These are phyloP conservation scores for Halocynthia roretzi DNA, from an alignment of 23 tunicate genomes.

Conservation along the genomic window DNA sequence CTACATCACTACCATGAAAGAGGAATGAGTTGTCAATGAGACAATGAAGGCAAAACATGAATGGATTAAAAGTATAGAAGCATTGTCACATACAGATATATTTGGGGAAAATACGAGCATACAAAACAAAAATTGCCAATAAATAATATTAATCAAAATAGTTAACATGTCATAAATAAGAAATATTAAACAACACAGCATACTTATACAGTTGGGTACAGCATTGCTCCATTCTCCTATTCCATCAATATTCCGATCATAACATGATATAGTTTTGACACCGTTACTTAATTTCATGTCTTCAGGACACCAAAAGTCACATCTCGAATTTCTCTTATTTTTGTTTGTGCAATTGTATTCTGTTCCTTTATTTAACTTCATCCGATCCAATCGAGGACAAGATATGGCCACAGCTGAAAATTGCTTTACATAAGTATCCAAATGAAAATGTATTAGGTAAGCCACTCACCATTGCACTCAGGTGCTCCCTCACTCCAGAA, in stretches of 20 bases:
- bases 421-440: no score
- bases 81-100: neutral
- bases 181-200: neutral
- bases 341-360: conserved; percentile 7
- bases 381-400: no score
- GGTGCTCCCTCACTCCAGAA: conserved; percentile 6
- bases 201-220: conserved; percentile 17
- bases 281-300: neutral
- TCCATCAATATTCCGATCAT: neutral
- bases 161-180: no score
- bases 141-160: no score
- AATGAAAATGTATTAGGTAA: no score
- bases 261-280: conserved; percentile 1
- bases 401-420: no score
- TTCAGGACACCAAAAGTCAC: conserved; percentile 17
- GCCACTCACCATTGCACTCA: conserved; percentile 2
- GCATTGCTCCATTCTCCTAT: conserved; percentile 13
- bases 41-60: no score
- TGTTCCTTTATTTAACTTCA: neutral
- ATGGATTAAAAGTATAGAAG: neutral
- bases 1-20: no score
- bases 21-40: no score
- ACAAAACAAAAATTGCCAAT: neutral
- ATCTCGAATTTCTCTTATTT: conserved; percentile 14
- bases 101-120: neutral